Percentiles rank a stretch among this genome's conserved stretches.
Conservation (phyloP, 1,140 invertebrate genomes). For the Neotoxoptera formosana region DNA sequence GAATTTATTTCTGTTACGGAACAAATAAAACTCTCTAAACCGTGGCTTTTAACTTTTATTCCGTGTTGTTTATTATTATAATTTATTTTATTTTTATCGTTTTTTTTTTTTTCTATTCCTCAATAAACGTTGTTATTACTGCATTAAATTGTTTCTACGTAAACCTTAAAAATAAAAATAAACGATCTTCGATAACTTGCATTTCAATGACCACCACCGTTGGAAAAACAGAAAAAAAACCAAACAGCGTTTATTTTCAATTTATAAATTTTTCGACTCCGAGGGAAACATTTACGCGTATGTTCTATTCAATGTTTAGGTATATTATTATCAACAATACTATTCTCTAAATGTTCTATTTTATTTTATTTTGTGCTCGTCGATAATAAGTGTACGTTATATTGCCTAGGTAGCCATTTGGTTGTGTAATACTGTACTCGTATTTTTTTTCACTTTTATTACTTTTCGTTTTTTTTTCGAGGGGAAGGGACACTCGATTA, state of each 20-base stretch:
- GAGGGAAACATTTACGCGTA: neutral
- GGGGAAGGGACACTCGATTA: neutral
- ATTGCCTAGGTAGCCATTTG: neutral
- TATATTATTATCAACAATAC: too few relatives aligned
- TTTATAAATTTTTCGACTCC: neutral
- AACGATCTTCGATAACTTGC: neutral
- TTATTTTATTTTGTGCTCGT: neutral
- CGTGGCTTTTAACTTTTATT: neutral
- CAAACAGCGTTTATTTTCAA: neutral
- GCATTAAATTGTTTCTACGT: neutral
- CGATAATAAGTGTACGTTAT: neutral
- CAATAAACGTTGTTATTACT: constrained; percentile 22
- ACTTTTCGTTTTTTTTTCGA: neutral
- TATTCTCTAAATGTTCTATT: neutral
- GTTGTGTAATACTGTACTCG: neutral
- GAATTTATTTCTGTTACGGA: neutral
- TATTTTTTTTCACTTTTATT: neutral
- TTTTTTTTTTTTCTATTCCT: neutral
- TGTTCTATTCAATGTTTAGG: neutral
- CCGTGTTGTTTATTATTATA: constrained; percentile 1
- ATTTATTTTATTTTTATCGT: constrained; percentile 6
- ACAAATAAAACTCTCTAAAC: constrained; percentile 7
- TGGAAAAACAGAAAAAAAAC: neutral
- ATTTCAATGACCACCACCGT: neutral
- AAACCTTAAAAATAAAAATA: neutral